These are phyloP conservation scores for Ianthella basta DNA, from an alignment of 37 sponge, comb jelly and placozoan genomes.

Conservation along the genomic window DNA sequence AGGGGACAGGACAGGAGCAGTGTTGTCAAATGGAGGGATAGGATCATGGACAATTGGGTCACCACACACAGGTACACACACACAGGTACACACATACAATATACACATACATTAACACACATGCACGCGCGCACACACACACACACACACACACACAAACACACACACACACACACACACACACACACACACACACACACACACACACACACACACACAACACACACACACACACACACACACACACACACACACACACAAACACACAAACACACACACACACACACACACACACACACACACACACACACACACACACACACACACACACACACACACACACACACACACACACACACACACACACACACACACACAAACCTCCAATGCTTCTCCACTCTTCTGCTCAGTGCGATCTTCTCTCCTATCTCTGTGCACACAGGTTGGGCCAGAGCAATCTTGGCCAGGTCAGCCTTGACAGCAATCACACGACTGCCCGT, in stretches of 20 bases:
- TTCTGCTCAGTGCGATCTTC: conserved; percentile 93
- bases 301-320: neutral
- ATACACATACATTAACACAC: neutral
- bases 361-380: conserved; percentile 34
- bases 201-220: conserved; percentile 24
- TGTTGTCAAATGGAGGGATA: neutral
- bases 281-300: neutral
- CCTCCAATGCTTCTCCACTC: conserved; percentile 98
- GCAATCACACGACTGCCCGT: conserved; percentile 95
- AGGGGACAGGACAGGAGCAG: too few species aligned
- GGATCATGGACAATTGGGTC: too few species aligned
- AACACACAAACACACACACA: neutral
- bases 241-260: neutral
- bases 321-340: conserved; percentile 4
- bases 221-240: neutral
- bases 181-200: neutral
- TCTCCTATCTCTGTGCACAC: conserved; percentile 98
- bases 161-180: neutral
- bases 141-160: too few species aligned
- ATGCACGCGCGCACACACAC: too few species aligned
- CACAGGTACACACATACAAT: neutral
- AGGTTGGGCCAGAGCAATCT: conserved; percentile 90
- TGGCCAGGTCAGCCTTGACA: conserved; percentile 93
- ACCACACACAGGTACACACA: too few species aligned
- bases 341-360: neutral